A percentile compares a stretch with the other conserved stretches of the same genome.
Evolutionary conservation across 2,797 vertebrate species (phyloP).

Genomic region (Lutra lutra): DNA sequence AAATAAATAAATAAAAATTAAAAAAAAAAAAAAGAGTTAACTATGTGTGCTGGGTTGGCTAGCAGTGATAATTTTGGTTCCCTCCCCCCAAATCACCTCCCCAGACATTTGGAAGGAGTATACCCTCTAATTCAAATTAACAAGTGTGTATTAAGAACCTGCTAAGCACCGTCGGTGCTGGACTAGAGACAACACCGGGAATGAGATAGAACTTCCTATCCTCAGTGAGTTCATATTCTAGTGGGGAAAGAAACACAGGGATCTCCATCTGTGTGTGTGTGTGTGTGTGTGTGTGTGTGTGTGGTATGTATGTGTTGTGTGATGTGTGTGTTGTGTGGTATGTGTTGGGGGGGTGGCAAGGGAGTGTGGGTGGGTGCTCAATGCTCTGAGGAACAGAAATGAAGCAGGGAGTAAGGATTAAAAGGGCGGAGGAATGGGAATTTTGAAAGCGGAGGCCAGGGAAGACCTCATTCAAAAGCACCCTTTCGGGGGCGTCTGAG

Average conservation of each 20-base stretch:
- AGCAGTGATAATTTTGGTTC: background rate
- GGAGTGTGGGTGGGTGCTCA: background rate
- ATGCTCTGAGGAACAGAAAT: background rate
- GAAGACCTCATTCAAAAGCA: background rate
- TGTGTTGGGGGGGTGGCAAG: background rate
- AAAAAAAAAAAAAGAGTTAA: background rate
- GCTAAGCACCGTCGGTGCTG: background rate
- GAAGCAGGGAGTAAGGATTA: background rate
- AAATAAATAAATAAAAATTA: no score
- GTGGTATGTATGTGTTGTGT: no score
- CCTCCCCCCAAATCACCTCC: no score
- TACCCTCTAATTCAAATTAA: background rate
- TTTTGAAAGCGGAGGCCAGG: background rate
- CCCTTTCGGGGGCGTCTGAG: background rate
- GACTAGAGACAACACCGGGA: background rate
- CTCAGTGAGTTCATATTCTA: background rate
- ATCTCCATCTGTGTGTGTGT: accelerated
- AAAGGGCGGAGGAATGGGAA: background rate
- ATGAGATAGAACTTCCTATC: background rate
- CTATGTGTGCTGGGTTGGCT: background rate
- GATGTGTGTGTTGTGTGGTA: no score
- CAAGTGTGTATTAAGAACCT: background rate
- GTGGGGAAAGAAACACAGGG: background rate
- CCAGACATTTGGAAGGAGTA: background rate
- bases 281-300: background rate